Conservation (phyloP, 1,140 invertebrate genomes). For the Saccostrea cuccullata region DNA sequence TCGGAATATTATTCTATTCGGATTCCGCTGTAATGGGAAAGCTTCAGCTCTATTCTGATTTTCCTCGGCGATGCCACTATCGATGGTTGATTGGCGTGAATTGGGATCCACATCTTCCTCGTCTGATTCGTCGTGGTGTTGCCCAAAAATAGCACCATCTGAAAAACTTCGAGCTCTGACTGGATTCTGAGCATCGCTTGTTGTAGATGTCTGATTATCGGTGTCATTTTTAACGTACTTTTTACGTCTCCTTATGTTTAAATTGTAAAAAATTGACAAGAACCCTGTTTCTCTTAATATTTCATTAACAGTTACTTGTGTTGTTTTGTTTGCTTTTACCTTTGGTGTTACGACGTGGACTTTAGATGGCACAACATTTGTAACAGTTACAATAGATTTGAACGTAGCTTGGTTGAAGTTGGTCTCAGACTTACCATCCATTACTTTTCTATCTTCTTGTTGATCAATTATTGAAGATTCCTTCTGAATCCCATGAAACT, state of each 20-base stretch:
- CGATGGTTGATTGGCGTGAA: slow-evolving; percentile 53
- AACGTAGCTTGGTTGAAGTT: background rate
- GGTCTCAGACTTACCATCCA: background rate
- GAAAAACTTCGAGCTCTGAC: background rate
- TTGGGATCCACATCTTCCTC: background rate
- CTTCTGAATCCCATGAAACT: background rate
- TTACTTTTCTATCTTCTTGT: background rate
- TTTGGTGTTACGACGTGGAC: slow-evolving; percentile 41
- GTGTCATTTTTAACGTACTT: background rate
- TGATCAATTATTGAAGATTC: background rate
- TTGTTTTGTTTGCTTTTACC: slow-evolving; percentile 55
- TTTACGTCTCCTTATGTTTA: slow-evolving; percentile 38
- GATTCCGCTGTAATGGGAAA: background rate
- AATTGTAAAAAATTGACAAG: background rate
- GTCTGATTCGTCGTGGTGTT: background rate
- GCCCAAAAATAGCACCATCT: background rate
- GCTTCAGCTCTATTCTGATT: slow-evolving; percentile 18
- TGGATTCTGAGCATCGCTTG: background rate
- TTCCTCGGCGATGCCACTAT: slow-evolving; percentile 67
- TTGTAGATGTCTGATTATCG: background rate
- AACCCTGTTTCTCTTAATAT: slow-evolving; percentile 40
- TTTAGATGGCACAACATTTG: background rate
- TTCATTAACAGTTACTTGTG: slow-evolving; percentile 40
- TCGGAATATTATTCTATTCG: slow-evolving; percentile 25
- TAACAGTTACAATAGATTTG: background rate